A percentile compares a stretch with the other conserved stretches of the same genome.
Evolutionary conservation across 1,140 invertebrate genomes (phyloP).

Genomic region (Leucophenga varia): DNA sequence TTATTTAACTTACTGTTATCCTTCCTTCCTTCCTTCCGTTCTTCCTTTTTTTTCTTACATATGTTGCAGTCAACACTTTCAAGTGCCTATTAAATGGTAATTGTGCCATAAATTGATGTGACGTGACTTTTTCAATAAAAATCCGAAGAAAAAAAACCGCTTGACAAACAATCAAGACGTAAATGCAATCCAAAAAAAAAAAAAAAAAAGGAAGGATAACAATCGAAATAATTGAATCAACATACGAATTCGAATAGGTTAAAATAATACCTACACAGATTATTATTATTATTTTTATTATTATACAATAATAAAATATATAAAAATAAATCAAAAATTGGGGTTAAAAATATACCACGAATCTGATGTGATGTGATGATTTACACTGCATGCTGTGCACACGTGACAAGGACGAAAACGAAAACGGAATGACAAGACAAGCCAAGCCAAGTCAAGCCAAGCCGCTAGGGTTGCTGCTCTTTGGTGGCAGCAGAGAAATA

Average conservation of each 20-base stretch:
- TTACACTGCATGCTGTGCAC: too few species aligned
- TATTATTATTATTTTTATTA: too few species aligned
- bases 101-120: conserved; percentile 50
- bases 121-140: conserved; percentile 48
- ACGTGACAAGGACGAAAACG: too few species aligned
- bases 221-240: conserved; percentile 39
- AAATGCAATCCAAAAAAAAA: not conserved
- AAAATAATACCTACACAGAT: too few species aligned
- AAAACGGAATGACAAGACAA: too few species aligned
- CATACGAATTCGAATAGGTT: conserved; percentile 13
- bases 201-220: not conserved
- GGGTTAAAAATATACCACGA: conserved; percentile 38
- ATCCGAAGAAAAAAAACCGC: conserved; percentile 21
- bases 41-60: too few species aligned
- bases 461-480: conserved; percentile 5
- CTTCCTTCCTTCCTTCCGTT: too few species aligned
- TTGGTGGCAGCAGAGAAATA: conserved; percentile 1
- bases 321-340: conserved; percentile 45
- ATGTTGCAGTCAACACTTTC: too few species aligned
- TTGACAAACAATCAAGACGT: conserved; percentile 21
- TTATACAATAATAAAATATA: too few species aligned
- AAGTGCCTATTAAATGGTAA: conserved; percentile 51
- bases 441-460: too few species aligned
- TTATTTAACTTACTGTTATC: too few species aligned
- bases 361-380: too few species aligned